Evolutionary conservation across 1,140 invertebrate genomes (phyloP).

Genomic region (Zaprionus ornatus): DNA sequence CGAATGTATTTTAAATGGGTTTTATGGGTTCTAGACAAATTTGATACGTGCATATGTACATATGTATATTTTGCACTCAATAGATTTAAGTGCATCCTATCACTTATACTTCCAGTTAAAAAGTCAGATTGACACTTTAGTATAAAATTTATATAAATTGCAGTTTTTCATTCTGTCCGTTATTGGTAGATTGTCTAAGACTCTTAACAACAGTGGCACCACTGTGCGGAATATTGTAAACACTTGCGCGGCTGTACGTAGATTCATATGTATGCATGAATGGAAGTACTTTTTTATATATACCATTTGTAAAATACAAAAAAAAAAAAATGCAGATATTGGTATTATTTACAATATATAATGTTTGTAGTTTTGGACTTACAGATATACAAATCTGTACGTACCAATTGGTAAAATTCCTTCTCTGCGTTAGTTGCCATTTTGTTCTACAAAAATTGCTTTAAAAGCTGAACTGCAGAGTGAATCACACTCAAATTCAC

Average conservation of each 20-base stretch:
- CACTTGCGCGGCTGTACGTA: not conserved
- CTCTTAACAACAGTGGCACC: not conserved
- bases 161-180: not conserved
- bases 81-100: too few relatives aligned
- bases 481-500: conserved; percentile 42
- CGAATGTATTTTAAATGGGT: too few relatives aligned
- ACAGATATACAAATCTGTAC: conserved; percentile 29
- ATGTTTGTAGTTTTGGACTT: not conserved
- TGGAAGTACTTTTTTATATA: not conserved
- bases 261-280: not conserved
- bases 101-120: not conserved
- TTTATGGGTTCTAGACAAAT: not conserved
- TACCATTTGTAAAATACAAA: not conserved
- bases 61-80: not conserved
- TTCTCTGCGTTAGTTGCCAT: conserved; percentile 49
- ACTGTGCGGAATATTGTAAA: not conserved
- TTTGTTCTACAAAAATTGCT: conserved; percentile 22
- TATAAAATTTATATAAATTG: not conserved
- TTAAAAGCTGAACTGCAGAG: conserved; percentile 18
- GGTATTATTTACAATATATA: not conserved
- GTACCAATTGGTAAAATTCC: conserved; percentile 46
- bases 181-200: not conserved
- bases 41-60: not conserved
- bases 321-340: not conserved
- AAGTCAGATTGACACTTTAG: not conserved